Evolutionary conservation across 2,888 invertebrate species (phyloP), one percentile per base, ranked within the genome.

Genomic region (Sericinus montela): DNA sequence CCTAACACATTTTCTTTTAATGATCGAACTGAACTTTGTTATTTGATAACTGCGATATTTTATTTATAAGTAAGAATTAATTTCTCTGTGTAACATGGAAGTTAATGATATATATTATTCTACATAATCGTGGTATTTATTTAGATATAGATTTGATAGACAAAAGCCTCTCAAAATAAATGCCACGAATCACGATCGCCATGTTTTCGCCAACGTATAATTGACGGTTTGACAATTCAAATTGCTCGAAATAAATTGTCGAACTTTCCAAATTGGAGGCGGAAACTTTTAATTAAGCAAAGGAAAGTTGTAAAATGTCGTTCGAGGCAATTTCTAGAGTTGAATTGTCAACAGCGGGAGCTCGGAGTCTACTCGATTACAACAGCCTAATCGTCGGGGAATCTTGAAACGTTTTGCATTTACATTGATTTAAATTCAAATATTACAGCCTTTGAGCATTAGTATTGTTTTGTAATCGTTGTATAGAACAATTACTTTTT

Each of bases 221-320:
- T 54, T 52, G 45, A 50, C 49, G 45, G 53, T 58, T 67, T 58
- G 62, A 69, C 66, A 62, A 62, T 63, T 62, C 58, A 59, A 60
- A 58, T 54, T 61, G 63, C 53, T 67, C 38, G 19, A 28, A 44
- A 48, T 39, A 48, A 48, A 43, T 44, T 35, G 43, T 48, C 38
- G 28, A 48, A 38, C 38, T 39, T 43, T 23, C 34, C 39, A 13
- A 44, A 44, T 43, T 25, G 43, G 34, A 28, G 54, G 58, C 57
- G 53, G 45, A 65, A 84, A 84, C 72, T 84, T 82, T 82, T 81
- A 82, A 84, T 82, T 81, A 80, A 79, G 72, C 70, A 64, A 69
- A 72, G 70, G 69, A 64, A 70, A 73, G 67, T 73, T 64, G 63
- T 63, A 34, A 44, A 52, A 75, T 23, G 72, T 67, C 72, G 70